Evolutionary conservation across 1,140 invertebrate species (phyloP).

Genomic region (Leucophenga varia): DNA sequence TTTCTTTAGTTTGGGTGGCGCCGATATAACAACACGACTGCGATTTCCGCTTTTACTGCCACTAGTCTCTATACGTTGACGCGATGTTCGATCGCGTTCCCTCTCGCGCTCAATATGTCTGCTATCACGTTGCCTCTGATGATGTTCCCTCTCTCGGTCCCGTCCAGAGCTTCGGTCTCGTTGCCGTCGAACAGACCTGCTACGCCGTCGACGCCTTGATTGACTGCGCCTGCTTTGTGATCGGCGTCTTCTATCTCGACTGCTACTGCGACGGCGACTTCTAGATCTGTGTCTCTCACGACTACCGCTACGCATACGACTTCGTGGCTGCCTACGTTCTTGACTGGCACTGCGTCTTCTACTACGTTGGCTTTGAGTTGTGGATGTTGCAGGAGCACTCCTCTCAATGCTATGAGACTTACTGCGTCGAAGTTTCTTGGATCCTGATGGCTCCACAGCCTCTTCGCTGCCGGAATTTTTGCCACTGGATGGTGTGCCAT

Average conservation of each 20-base stretch:
- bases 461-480: constrained; percentile 42
- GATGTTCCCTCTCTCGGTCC: constrained; percentile 15
- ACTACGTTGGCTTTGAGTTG: not conserved
- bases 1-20: constrained; percentile 52
- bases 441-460: constrained; percentile 20
- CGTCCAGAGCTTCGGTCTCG: constrained; percentile 22
- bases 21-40: constrained; percentile 46
- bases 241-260: constrained; percentile 25
- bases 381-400: not conserved
- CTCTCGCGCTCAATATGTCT: not conserved
- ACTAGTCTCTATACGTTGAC: constrained; percentile 12
- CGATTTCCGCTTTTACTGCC: constrained; percentile 25
- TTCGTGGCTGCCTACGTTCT: constrained; percentile 29
- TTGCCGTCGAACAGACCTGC: constrained; percentile 24
- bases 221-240: constrained; percentile 33
- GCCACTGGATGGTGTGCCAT: constrained; percentile 46
- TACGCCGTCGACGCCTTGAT: constrained; percentile 28
- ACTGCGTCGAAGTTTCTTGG: constrained; percentile 25
- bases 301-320: constrained; percentile 28
- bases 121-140: not conserved
- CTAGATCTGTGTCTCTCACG: constrained; percentile 26
- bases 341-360: constrained; percentile 35
- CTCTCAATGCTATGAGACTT: constrained; percentile 25
- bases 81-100: constrained; percentile 7
- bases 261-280: constrained; percentile 29